These are phyloP conservation scores for Trinorchestia longiramus DNA, from an alignment of 1,140 invertebrate species.

Conservation along the genomic window DNA sequence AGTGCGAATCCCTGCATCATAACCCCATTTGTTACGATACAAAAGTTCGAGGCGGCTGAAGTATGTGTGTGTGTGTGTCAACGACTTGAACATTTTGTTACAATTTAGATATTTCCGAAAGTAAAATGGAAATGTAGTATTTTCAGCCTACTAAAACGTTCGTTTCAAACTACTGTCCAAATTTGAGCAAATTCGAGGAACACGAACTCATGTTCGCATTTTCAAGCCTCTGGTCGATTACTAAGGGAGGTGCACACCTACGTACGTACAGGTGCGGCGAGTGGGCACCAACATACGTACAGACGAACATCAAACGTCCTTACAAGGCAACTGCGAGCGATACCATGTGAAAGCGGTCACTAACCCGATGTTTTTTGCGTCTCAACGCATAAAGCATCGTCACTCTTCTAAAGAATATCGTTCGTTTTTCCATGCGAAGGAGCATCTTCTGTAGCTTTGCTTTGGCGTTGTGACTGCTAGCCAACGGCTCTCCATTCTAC, in stretches of 20 bases:
- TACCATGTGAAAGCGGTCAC: slow-evolving; percentile 49
- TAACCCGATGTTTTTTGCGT: slow-evolving; percentile 21
- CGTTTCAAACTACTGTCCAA: neutral
- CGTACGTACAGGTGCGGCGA: slow-evolving; percentile 42
- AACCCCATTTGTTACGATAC: no score
- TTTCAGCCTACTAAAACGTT: neutral
- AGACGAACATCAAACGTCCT: slow-evolving; percentile 35
- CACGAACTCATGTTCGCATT: neutral
- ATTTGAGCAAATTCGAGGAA: neutral
- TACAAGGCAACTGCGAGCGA: slow-evolving; percentile 53
- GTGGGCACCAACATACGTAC: slow-evolving; percentile 42
- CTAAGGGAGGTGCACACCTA: slow-evolving; percentile 9
- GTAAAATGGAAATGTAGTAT: neutral
- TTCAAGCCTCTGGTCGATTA: neutral
- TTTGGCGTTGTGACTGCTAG: neutral
- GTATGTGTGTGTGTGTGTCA: neutral
- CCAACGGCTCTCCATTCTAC: neutral
- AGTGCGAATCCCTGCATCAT: neutral
- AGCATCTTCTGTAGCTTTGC: slow-evolving; percentile 20
- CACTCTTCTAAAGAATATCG: neutral
- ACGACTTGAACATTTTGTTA: neutral
- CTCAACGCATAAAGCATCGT: neutral
- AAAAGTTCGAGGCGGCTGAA: neutral
- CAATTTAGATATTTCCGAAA: neutral
- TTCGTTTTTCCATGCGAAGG: slow-evolving; percentile 9